phyloP scores from a whole-genome alignment of 2,797 vertebrate species.

The Alfaro cultratus region DNA sequence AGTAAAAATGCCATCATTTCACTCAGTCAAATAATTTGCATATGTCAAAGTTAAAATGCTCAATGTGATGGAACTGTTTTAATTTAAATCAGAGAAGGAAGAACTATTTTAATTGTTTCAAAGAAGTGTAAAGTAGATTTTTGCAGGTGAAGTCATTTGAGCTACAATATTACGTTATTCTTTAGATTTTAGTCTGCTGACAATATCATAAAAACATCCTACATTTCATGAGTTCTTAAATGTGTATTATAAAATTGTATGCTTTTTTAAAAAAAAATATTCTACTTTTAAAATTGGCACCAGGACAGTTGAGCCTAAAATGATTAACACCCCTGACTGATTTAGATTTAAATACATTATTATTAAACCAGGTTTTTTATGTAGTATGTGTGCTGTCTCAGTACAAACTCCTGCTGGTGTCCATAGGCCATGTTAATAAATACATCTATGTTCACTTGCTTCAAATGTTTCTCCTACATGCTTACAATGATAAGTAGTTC shows the following conservation, averaged over 20 bases:
- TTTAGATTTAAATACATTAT: neutral
- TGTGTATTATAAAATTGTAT: neutral
- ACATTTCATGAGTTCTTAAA: neutral
- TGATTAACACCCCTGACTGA: neutral
- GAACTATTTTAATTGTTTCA: neutral
- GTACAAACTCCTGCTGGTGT: neutral
- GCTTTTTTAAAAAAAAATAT: neutral
- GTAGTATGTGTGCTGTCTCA: neutral
- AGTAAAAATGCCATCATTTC: neutral
- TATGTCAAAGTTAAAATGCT: neutral
- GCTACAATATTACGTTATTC: neutral
- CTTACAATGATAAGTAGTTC: neutral
- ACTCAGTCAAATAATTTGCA: neutral
- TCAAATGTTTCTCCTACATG: neutral
- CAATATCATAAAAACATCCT: neutral
- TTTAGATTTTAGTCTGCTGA: neutral
- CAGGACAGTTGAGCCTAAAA: neutral
- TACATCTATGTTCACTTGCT: neutral
- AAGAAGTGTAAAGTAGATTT: neutral
- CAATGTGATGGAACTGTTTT: neutral
- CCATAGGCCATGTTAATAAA: neutral
- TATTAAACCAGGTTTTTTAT: neutral
- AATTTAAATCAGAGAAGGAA: neutral
- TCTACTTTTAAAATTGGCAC: neutral
- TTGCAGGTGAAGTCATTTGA: neutral